A percentile compares a stretch with the other conserved stretches of the same genome.
Evolutionary conservation across 2,113 vertebrate genomes (phyloP).

Genomic region (Pteruthius melanotis): DNA sequence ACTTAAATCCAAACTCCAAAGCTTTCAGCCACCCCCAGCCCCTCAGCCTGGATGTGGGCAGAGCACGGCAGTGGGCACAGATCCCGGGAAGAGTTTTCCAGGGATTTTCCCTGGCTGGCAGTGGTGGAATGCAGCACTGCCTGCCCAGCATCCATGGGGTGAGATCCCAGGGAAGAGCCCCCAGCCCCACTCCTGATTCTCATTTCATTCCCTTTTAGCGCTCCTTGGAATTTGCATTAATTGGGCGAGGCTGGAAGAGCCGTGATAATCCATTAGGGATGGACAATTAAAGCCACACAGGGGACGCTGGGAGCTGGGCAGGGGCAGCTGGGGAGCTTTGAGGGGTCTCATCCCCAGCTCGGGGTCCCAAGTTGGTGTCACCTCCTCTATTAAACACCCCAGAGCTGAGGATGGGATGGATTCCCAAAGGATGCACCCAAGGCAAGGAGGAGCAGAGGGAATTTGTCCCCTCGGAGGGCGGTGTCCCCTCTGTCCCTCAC

Average conservation of each 20-base stretch:
- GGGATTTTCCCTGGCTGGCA: neutral
- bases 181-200: neutral
- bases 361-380: neutral
- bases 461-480: too few species aligned
- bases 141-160: neutral
- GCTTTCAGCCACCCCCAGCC: slow-evolving; percentile 1
- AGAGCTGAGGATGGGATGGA: fast-evolving
- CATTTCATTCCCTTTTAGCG: neutral
- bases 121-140: fast-evolving
- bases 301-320: neutral
- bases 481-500: neutral
- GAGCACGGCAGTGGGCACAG: fast-evolving
- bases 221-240: neutral
- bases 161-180: fast-evolving
- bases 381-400: neutral
- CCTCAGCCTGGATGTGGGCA: neutral
- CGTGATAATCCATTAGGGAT: neutral
- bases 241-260: neutral
- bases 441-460: neutral
- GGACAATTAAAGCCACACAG: neutral
- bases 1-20: slow-evolving; percentile 60
- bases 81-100: neutral
- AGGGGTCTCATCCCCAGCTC: neutral
- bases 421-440: neutral
- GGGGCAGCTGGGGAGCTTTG: neutral